These are phyloP conservation scores for Gerris buenoi DNA, from an alignment of 1,140 invertebrate species.

Conservation along the genomic window DNA sequence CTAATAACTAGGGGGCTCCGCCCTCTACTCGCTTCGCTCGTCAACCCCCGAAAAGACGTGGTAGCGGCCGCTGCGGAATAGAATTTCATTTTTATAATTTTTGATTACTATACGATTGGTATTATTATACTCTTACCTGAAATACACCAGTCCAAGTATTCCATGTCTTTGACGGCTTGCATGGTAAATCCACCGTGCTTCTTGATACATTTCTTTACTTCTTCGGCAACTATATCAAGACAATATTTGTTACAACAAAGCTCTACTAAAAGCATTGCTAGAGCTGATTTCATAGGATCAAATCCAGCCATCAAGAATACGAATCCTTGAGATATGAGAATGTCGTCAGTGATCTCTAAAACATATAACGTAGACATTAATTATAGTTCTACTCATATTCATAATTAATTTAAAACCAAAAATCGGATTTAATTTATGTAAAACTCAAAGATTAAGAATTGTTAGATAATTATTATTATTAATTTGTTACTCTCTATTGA, in stretches of 20 bases:
- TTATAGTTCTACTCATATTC: neutral
- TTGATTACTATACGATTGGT: too few relatives aligned
- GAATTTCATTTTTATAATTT: too few relatives aligned
- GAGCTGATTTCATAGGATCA: slow-evolving; percentile 37
- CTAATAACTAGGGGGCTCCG: too few relatives aligned
- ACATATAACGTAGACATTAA: neutral
- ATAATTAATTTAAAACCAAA: neutral
- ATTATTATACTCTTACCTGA: too few relatives aligned
- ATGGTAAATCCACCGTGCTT: slow-evolving; percentile 20
- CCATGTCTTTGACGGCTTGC: neutral
- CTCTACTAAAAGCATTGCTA: slow-evolving; percentile 31
- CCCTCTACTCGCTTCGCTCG: too few relatives aligned
- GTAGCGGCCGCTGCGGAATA: too few relatives aligned
- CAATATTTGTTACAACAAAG: slow-evolving; percentile 36
- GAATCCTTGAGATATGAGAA: slow-evolving; percentile 16
- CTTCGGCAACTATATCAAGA: slow-evolving; percentile 38
- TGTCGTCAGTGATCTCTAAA: slow-evolving; percentile 26
- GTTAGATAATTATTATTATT: neutral
- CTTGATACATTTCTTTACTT: slow-evolving; percentile 31
- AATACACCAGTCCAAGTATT: neutral
- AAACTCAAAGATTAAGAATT: neutral
- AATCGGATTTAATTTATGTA: neutral
- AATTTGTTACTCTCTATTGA: neutral
- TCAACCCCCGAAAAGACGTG: too few relatives aligned
- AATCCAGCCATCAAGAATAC: slow-evolving; percentile 38